Base-by-base conservation (phyloP, 2,797 vertebrate species). In the Buceros bicornis region DNA sequence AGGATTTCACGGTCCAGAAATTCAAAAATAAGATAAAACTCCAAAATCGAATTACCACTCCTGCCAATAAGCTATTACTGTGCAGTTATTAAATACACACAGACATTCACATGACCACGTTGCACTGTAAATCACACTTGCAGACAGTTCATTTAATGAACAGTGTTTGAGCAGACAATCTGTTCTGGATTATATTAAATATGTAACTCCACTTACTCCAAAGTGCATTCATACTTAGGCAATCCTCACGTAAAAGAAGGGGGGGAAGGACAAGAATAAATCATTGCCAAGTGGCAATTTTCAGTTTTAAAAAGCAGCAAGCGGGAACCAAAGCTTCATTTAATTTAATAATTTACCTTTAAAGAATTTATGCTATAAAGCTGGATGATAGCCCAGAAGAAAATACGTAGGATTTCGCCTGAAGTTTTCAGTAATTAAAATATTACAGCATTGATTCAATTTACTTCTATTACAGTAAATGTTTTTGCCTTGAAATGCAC, bases 11-110 rank as follows among this genome's bases (percentile, higher is more conserved):
- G 82, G 96, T 96, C 94, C 91, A 88, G 96, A 96, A 96, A 97
- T 83, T 81, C 42, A 96, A 97, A 96, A 93, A 89, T 94, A 93
- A 97, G 97, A 97, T 95, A 96, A 97, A 97, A 95, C 91, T 96
- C 88, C 77, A 91, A 93, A 95, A 97, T 96, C 40, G 24, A 97
- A 97, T 97, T 95, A 94, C 93, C 70, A 73, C 90, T 95, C 74
- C 95, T 97, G 96, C 96, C 97, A 97, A 84, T 90, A 87, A 78
- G 87, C 89, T 89, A 87, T 93, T 95, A 91, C 82, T 69, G 93
- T 65, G 72, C 83, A 92, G 95, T 97, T 82, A 94, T 83, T 91
- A 95, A 95, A 72, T 70, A 94, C 70, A 83, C 93, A 88, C 79
- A 94, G 84, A 87, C 94, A 93, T 89, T 50, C 65, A 48, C 93